Evolutionary conservation across 2,113 vertebrate genomes (phyloP), one percentile per base, ranked within the genome.

Genomic region (Anthoscopus minutus): DNA sequence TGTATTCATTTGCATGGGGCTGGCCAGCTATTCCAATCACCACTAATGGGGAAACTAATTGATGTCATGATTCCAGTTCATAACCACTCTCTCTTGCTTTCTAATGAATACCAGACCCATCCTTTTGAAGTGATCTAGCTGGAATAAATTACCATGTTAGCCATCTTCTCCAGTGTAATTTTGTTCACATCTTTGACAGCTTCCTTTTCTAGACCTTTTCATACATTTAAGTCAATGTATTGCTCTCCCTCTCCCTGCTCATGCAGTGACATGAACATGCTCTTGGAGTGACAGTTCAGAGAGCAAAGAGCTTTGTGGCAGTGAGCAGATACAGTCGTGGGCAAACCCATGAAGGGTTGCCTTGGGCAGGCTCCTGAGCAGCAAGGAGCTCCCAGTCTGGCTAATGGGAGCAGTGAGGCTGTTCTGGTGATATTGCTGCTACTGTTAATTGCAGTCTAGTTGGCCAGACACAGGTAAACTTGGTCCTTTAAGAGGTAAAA

Each of bases 31-130:
- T 81, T 64, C 89, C 78, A 85, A 71, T 92, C 88, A 69, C 88
- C 22, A 30, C 95, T 96, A 97, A 96, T 93, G 93, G 89, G 77
- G 66, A 95, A 91, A 90, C 82, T 92, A 96, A 97, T 95, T 94
- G 96, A 96, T 96, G 96, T 96, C 94, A 88, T 76, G 89, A 96
- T 96, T 94, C 92, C 56, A 96, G 87, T 92, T 92, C 87, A 83
- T 95, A 95, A 95, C 89, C 61, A 71, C 65, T 90, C 84, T 95
- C 76, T 82, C 92, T 84, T 86, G 88, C 83, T 89, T 92, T 92
- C 82, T 94, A 95, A 97, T 92, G 94, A 85, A 77, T 67, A 90
- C 54, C 82, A 90, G 92, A 65, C 70, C 73, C 86, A 61, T 88
- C 87, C 83, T 94, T 96, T 94, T 92, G 77, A 93, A 90, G 81